Conservation (phyloP, 2,113 vertebrate species). For the Dromaius novaehollandiae region DNA sequence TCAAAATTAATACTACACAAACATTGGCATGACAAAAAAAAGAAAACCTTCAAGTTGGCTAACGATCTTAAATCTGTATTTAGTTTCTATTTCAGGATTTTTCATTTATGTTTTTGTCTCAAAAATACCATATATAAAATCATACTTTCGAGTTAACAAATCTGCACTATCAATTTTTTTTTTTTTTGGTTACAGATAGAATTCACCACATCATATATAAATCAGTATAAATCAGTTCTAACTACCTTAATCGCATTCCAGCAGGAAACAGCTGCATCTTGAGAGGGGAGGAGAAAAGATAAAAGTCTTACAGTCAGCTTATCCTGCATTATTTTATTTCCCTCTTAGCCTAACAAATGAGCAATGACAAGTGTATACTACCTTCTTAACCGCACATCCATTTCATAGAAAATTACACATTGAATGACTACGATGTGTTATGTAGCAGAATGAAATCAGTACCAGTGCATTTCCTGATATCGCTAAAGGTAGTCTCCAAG, state of each 20-base stretch:
- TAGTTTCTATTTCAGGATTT: not conserved
- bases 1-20: constrained; percentile 18
- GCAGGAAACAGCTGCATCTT: not conserved
- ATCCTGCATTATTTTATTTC: not conserved
- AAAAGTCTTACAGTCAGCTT: not conserved
- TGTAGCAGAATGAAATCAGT: not conserved
- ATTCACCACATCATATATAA: not conserved
- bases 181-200: not conserved
- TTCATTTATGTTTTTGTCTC: not conserved
- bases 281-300: not conserved
- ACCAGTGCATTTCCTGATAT: not conserved
- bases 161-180: not conserved
- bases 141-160: not conserved
- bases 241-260: not conserved
- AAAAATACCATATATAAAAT: not conserved
- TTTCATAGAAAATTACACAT: not conserved
- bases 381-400: not conserved
- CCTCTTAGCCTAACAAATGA: not conserved
- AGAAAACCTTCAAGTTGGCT: not conserved
- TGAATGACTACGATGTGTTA: not conserved
- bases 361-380: not conserved
- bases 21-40: not conserved
- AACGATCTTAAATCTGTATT: not conserved
- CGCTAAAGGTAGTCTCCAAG: not conserved
- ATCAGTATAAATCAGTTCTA: not conserved